Base-by-base conservation (phyloP, 2,888 invertebrate genomes). In the Meteorus colon region DNA sequence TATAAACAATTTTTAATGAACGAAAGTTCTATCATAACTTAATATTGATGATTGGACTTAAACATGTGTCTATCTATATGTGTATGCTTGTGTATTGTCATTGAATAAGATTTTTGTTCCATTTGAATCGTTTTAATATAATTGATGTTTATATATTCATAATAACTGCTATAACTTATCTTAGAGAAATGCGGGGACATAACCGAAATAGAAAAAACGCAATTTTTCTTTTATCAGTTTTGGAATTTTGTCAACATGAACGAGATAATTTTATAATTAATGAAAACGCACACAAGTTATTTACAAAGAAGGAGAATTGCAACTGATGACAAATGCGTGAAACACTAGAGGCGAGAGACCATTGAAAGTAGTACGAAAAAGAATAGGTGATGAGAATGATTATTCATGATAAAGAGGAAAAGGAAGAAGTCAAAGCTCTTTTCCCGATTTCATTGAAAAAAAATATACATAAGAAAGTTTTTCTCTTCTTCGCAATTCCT, bases 1-100 rank as follows among this genome's bases (percentile, higher is more conserved):
- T 76, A 81, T 79, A 80, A 75, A 77, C 74, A 48, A 4, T 78
- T 78, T 79, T 81, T 72, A 79, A 79, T 79, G 14, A 68, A 73
- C 67, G 62, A 76, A 76, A 76, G 68, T 73, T 62, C 71, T 71
- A 71, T 62, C 24, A 71, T 62, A 71, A 71, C 62, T 71, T 71
- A 62, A 62, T 62, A 48, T 55, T 67, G 51, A 76, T 16, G 37
- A 67, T 34, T 27, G 65, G 62, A 73, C 73, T 72, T n/a, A 72
- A 76, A 73, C 37, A 74, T 59, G 27, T 14, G 60, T 24, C 41
- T 62, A 29, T 45, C 19, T 24, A 24, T 24, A 19, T 24, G 55
- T 55, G 55, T 55, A 19, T 55, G n/a, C 16, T 1, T 48, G 29
- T 37, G 41, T 60, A 41, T 72, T 72, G n/a, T 71, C 16, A 27